Evolutionary conservation across 2,113 vertebrate genomes (phyloP), one percentile per base, ranked within the genome.

Genomic region (Bufo bufo): DNA sequence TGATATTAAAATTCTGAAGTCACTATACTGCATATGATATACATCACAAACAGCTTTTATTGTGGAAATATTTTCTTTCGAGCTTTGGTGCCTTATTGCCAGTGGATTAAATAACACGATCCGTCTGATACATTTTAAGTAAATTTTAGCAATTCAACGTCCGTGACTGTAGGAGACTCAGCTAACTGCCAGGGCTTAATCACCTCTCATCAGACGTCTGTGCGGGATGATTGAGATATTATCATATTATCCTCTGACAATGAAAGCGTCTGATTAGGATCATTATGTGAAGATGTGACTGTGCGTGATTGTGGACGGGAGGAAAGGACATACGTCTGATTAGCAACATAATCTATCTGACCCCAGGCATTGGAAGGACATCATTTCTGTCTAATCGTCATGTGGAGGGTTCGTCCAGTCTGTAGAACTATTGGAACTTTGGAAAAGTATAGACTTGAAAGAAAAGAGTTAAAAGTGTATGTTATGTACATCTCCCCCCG

Each of bases 191-290:
- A 54, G 13, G 16, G 11, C n/a, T 14, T 86, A 66, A 86, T 86
- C 45, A 86, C 59, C 43, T 49, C 75, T 63, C 85, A 79, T 86
- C 85, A 79, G 13, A 66, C 56, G n/a, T 78, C 85, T 16, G 43
- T 54, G 4, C 45, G 16, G 49, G 20, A 19, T 43, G 75, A 49
- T 66, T 65, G 59, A 86, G 75, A 79, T 66, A 14, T 69, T 79
- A 66, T 66, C 20, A 23, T 77, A 23, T 86, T 79, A 69, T 56
- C 23, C 58, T 33, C 54, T 20, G 85, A 86, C 85, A 79, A 86
- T 86, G 69, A 50, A 69, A 66, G 75, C 19, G 85, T 33, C 45
- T 86, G 85, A 86, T 86, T 78, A 79, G 85, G 20, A 45, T 69
- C 12, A 86, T 86, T 86, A 86, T 79, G 58, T 50, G 84, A 49